Conservation (phyloP, 2,113 vertebrate species). For the Peromyscus polionotus region DNA sequence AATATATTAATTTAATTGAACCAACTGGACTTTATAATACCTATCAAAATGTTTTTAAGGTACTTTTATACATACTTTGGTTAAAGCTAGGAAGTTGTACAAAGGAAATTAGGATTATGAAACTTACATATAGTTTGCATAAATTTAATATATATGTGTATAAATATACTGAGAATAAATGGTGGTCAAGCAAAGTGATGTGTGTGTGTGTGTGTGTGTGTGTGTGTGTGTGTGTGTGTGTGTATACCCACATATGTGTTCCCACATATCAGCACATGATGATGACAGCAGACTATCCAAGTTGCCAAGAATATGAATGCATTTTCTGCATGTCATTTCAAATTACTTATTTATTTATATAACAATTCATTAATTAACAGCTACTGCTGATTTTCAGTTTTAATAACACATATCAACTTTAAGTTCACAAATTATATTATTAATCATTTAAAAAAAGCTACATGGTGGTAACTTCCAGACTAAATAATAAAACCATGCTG, state of each 20-base stretch:
- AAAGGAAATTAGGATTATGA: background rate
- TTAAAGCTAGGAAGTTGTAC: background rate
- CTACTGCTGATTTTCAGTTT: background rate
- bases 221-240: background rate
- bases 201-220: background rate
- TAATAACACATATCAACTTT: background rate
- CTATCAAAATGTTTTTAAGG: background rate
- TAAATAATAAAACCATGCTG: background rate
- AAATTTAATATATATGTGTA: background rate
- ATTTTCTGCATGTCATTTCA: background rate
- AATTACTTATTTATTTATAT: background rate
- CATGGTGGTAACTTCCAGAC: background rate
- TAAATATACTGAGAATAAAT: background rate
- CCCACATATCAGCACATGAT: background rate
- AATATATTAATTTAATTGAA: background rate
- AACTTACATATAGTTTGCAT: background rate
- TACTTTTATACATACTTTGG: background rate
- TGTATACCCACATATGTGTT: rapidly evolving
- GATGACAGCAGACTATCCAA: background rate
- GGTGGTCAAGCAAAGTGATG: background rate
- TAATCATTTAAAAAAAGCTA: background rate
- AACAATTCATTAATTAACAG: background rate
- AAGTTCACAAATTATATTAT: background rate
- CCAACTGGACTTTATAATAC: background rate
- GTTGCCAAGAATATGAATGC: background rate